Conservation (phyloP, 2,797 vertebrate species). For the Rhabdophis nuchalis region DNA sequence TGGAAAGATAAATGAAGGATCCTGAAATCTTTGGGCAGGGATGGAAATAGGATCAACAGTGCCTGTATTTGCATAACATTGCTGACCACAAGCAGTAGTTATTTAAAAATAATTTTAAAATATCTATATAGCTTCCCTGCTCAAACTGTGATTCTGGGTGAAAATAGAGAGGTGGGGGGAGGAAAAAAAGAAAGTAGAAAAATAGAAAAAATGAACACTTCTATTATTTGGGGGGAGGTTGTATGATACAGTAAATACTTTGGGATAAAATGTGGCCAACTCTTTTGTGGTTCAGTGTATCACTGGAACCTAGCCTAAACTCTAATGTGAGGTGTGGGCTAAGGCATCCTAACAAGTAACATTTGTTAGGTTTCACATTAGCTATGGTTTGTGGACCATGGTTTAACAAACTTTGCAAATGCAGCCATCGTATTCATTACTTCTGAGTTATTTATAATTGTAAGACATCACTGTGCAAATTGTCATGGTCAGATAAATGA, state of each 20-base stretch:
- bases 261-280: neutral
- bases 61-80: neutral
- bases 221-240: neutral
- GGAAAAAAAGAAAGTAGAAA: neutral
- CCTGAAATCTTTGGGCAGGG: neutral
- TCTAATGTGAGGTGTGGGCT: neutral
- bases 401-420: neutral
- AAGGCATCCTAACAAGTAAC: neutral
- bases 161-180: too few relatives aligned
- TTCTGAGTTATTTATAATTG: neutral
- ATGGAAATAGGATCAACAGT: neutral
- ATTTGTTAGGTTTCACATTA: neutral
- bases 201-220: neutral
- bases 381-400: neutral
- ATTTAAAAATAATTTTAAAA: neutral
- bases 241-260: neutral
- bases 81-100: neutral
- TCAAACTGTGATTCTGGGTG: neutral
- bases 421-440: neutral
- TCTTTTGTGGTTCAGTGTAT: neutral
- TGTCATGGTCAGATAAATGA: neutral
- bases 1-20: neutral
- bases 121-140: neutral
- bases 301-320: neutral
- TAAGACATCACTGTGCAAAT: neutral